phyloP scores from a whole-genome alignment of 1,140 invertebrate genomes.

The Venturia canescens region DNA sequence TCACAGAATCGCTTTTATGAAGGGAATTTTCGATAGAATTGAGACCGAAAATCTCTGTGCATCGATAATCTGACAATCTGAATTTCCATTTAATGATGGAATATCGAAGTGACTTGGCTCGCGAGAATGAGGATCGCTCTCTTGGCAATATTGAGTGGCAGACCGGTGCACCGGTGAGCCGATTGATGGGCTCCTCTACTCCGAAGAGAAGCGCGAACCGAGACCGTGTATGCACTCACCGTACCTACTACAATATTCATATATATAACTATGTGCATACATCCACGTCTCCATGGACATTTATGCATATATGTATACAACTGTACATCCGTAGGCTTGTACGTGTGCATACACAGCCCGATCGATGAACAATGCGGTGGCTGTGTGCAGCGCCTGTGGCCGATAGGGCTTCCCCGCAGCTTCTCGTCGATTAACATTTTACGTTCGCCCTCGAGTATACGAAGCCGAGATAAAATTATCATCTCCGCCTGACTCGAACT shows the following conservation, averaged over 20 bases:
- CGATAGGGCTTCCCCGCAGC: not conserved
- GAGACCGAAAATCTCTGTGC: too few species aligned
- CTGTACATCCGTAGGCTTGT: not conserved
- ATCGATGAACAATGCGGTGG: conserved; percentile 19
- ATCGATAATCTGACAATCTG: not conserved
- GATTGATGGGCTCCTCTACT: conserved; percentile 30
- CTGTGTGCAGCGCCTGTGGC: conserved; percentile 11
- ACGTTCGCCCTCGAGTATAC: not conserved
- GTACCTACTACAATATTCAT: not conserved
- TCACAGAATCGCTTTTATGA: too few species aligned
- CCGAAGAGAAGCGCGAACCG: conserved; percentile 11
- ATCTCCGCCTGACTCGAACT: not conserved
- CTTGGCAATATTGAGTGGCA: conserved; percentile 26
- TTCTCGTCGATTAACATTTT: conserved; percentile 11
- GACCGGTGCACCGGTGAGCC: not conserved
- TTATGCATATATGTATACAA: not conserved
- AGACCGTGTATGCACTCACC: conserved; percentile 24
- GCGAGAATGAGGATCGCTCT: conserved; percentile 17
- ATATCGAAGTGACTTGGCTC: not conserved
- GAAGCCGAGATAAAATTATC: not conserved
- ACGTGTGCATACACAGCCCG: not conserved
- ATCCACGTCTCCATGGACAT: not conserved
- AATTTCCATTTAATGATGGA: conserved; percentile 28
- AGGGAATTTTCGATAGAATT: too few species aligned
- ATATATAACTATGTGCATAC: not conserved